phyloP scores from a whole-genome alignment of 2,888 invertebrate species.

The Cephus rjabovi region DNA sequence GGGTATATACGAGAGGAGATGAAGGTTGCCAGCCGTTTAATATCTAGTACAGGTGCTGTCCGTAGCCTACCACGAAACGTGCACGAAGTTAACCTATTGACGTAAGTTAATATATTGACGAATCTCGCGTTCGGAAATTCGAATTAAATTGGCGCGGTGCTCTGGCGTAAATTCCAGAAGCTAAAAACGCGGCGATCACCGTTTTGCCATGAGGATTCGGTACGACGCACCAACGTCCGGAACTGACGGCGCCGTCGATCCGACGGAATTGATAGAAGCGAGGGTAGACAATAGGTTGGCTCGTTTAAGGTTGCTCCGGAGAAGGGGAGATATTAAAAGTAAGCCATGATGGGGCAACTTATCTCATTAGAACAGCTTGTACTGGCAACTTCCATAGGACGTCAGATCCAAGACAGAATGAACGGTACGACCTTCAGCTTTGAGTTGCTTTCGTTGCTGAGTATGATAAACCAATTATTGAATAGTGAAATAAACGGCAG shows the following conservation, averaged over 20 bases:
- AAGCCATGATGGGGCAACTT: slow-evolving; percentile 55
- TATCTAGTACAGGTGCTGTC: neutral
- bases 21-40: neutral
- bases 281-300: neutral
- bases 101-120: neutral
- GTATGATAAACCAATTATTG: neutral
- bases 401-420: slow-evolving; percentile 25
- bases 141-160: neutral
- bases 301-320: neutral
- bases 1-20: neutral
- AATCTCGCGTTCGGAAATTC: neutral
- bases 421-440: neutral
- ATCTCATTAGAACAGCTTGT: slow-evolving; percentile 60
- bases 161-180: neutral
- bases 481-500: neutral
- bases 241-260: neutral
- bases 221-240: neutral
- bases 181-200: neutral
- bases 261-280: neutral
- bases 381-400: slow-evolving; percentile 47
- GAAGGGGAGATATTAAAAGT: slow-evolving; percentile 54
- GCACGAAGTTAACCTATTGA: neutral
- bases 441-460: neutral
- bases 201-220: neutral
- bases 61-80: neutral